Evolutionary conservation across 2,888 invertebrate genomes (phyloP).

Genomic region (Synanthedon vespiformis): DNA sequence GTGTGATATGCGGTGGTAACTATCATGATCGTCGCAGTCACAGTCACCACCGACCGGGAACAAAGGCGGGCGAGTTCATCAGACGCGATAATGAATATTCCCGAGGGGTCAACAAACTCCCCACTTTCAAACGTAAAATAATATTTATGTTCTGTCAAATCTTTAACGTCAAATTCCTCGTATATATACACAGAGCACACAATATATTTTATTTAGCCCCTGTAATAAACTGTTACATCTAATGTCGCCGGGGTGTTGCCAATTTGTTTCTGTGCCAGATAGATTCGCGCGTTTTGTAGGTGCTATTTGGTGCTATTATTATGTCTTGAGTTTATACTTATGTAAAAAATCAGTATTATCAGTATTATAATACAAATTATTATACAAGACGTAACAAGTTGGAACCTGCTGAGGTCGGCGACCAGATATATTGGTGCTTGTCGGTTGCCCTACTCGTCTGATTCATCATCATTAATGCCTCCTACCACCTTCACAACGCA

Average conservation of each 20-base stretch:
- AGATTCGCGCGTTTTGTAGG: neutral
- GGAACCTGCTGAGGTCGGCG: slow-evolving; percentile 64
- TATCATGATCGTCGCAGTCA: slow-evolving; percentile 8
- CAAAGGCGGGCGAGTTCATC: slow-evolving; percentile 58
- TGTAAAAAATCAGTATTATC: neutral
- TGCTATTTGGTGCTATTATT: too few species aligned
- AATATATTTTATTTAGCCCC: neutral
- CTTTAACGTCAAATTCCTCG: slow-evolving; percentile 32
- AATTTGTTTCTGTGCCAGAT: slow-evolving; percentile 13
- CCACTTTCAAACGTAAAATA: slow-evolving; percentile 50
- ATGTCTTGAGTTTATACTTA: neutral
- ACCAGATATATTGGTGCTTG: slow-evolving; percentile 35
- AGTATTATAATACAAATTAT: neutral
- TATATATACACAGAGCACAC: slow-evolving; percentile 13
- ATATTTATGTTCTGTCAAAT: slow-evolving; percentile 37
- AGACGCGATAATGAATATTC: slow-evolving; percentile 63
- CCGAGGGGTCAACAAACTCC: slow-evolving; percentile 63
- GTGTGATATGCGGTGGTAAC: slow-evolving; percentile 18
- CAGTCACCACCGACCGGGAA: slow-evolving; percentile 20
- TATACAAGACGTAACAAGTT: slow-evolving; percentile 56
- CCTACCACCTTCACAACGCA: slow-evolving; percentile 29
- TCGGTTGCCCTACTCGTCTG: slow-evolving; percentile 44
- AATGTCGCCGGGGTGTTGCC: slow-evolving; percentile 30
- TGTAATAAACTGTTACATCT: slow-evolving; percentile 27
- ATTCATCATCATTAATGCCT: slow-evolving; percentile 32